Base-by-base conservation (phyloP, 2,797 vertebrate genomes). In the Phoeniculus purpureus region DNA sequence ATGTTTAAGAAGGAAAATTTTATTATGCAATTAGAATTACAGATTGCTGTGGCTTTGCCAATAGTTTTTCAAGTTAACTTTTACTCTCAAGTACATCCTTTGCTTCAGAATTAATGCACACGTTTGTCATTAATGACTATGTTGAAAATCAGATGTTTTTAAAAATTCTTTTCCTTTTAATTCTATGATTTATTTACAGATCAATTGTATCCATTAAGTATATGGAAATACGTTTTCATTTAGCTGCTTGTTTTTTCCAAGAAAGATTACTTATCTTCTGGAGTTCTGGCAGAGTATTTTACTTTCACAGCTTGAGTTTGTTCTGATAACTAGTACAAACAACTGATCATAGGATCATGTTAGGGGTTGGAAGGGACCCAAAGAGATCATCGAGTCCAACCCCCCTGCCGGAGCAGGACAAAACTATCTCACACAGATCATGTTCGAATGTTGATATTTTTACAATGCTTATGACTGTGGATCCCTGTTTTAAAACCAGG, bases 201-300 rank as follows among this genome's bases (percentile, higher is more conserved):
- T 79, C 12, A 18, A 21, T 85, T 51, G 62, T 87, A 72, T 40
- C 2, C 80, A 43, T 50, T 45, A 65, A 43, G 40, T 56, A 17
- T 62, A 19, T 62, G 61, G 61, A 70, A 89, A 45, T 59, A 61
- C 48, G 50, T 87, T 95, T 95, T 81, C 48, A 76, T 89, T 92
- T 93, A 79, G 43, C 50, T 58, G 29, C 60, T 86, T 50, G 6
- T 60, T 87, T 91, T 90, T 37, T 27, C 22, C 34, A 27, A 32
- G 55, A n/a, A 87, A 15, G 3, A 9, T 51, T 37, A 59, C 29
- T 72, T 87, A 40, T 29, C 29, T 76, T 81, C 31, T 66, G 8
- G 37, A 34, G n/a, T 71, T 85, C 50, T 86, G 60, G 23, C 58
- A 22, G 17, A 68, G 32, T 32, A 32, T 70, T 87, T 83, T 73